phyloP scores from a whole-genome alignment of 2,797 vertebrate species.

The Syngnathus rostellatus region DNA sequence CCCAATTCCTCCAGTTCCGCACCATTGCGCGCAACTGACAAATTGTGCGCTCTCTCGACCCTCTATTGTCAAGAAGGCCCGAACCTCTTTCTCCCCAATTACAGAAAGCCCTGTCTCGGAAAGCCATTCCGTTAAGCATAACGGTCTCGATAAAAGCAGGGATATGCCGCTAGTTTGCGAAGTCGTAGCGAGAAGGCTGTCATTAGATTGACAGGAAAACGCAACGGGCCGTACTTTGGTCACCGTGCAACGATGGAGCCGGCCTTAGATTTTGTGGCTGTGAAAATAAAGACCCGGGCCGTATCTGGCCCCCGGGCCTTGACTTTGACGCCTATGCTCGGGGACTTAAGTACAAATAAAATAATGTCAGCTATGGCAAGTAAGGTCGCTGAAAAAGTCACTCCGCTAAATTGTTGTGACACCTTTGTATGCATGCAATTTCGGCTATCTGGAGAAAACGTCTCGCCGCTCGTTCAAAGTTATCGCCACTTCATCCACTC shows the following conservation, averaged over 20 bases:
- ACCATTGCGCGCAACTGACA: constrained; percentile 54
- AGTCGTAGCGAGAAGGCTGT: constrained; percentile 27
- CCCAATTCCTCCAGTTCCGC: constrained; percentile 51
- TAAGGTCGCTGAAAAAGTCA: too few relatives aligned
- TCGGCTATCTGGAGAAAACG: too few relatives aligned
- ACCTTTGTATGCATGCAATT: too few relatives aligned
- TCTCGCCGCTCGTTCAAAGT: too few relatives aligned
- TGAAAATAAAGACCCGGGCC: too few relatives aligned
- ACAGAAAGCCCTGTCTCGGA: constrained; percentile 35
- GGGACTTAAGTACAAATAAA: too few relatives aligned
- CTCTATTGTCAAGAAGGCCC: constrained; percentile 43
- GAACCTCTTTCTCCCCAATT: constrained; percentile 47
- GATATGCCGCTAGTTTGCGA: constrained; percentile 29
- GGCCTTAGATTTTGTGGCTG: background rate
- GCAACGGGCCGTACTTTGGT: constrained; percentile 9
- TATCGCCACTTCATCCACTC: background rate
- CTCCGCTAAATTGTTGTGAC: too few relatives aligned
- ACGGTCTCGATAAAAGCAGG: constrained; percentile 32
- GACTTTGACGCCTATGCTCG: too few relatives aligned
- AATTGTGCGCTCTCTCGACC: constrained; percentile 42
- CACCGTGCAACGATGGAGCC: background rate
- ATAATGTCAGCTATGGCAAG: too few relatives aligned
- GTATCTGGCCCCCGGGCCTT: too few relatives aligned
- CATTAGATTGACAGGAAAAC: constrained; percentile 10
- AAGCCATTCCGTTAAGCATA: constrained; percentile 33